Evolutionary conservation across 2,888 invertebrate genomes (phyloP).

Genomic region (Eristalis arbustorum): DNA sequence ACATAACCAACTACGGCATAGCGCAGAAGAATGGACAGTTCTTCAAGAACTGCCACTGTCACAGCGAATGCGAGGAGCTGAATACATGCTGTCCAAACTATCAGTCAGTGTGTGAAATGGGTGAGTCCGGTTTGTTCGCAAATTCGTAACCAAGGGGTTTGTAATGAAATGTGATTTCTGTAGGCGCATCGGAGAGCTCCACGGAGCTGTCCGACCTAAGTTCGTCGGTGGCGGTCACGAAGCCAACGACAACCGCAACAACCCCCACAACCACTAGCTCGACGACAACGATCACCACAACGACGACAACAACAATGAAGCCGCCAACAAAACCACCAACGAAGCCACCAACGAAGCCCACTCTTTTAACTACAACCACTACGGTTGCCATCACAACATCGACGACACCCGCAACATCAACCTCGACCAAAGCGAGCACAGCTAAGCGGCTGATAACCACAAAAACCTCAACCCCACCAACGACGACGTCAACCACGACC

Average conservation of each 20-base stretch:
- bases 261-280: too few species aligned
- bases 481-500: background rate
- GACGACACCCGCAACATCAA: background rate
- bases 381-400: background rate
- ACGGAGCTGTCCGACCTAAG: background rate
- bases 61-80: slow-evolving; percentile 81
- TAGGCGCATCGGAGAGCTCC: background rate
- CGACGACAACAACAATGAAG: background rate
- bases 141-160: background rate
- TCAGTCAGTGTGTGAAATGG: slow-evolving; percentile 81
- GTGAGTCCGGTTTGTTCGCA: slow-evolving; percentile 36
- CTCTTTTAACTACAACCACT: background rate
- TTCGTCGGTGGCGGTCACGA: background rate
- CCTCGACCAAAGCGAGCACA: background rate
- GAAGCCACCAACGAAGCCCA: background rate
- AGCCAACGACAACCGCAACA: too few species aligned
- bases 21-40: slow-evolving; percentile 66
- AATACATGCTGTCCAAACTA: slow-evolving; percentile 87
- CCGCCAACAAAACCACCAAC: background rate
- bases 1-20: slow-evolving; percentile 46
- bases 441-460: background rate
- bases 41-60: slow-evolving; percentile 83
- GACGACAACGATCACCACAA: background rate
- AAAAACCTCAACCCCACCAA: background rate
- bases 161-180: too few species aligned